A percentile compares a stretch with the other conserved stretches of the same genome.
Conservation (phyloP, 2,888 invertebrate species). For the Scrobipalpa atriplicella region DNA sequence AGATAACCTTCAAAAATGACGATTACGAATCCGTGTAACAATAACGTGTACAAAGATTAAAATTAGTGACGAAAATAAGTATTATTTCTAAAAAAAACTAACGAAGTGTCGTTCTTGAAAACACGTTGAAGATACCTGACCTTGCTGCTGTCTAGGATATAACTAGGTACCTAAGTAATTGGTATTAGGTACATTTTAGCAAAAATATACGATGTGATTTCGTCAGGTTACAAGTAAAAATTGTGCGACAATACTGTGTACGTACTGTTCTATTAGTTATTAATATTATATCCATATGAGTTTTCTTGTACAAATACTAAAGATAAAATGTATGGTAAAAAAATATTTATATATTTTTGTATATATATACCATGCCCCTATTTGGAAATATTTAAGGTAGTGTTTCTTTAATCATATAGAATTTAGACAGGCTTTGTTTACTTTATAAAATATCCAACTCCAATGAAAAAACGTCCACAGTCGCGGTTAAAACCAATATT, state of each 20-base stretch:
- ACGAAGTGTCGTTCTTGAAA: constrained; percentile 23
- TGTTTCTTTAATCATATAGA: too few relatives aligned
- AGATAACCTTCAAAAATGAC: constrained; percentile 4
- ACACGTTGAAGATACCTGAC: constrained; percentile 26
- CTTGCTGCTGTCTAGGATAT: constrained; percentile 32
- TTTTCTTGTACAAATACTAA: too few relatives aligned
- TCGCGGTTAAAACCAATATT: too few relatives aligned
- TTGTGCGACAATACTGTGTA: neutral
- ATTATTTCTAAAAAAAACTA: neutral
- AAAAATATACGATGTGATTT: constrained; percentile 1
- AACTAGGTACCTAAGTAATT: constrained; percentile 13
- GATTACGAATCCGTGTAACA: neutral
- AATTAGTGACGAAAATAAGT: neutral
- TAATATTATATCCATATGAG: too few relatives aligned
- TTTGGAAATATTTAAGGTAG: too few relatives aligned
- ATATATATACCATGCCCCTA: too few relatives aligned
- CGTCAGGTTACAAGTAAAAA: neutral
- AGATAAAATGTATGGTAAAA: too few relatives aligned
- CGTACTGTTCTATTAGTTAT: too few relatives aligned
- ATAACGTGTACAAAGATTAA: neutral
- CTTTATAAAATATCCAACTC: too few relatives aligned
- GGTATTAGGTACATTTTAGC: neutral
- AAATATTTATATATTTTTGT: too few relatives aligned
- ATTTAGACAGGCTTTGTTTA: too few relatives aligned
- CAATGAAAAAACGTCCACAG: too few relatives aligned